Evolutionary conservation across 2,797 vertebrate species (phyloP), one percentile per base, ranked within the genome.

Genomic region (Kryptolebias ocellatus): DNA sequence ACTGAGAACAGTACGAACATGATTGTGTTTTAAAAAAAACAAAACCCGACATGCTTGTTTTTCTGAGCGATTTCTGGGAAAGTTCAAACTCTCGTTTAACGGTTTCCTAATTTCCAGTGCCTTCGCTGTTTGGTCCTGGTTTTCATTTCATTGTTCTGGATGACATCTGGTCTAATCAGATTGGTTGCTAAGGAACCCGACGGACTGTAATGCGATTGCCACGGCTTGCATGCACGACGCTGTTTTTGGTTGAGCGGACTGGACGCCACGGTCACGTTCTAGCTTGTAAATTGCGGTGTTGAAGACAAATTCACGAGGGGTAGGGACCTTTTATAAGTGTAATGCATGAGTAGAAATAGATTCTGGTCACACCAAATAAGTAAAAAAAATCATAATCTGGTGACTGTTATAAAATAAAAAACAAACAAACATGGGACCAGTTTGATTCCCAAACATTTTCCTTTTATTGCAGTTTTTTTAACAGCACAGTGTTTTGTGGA

Each of bases 141-240:
- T 86, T 89, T 89, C 77, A 86, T 92, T 87, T 87, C 78, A 78
- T 88, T 87, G 80, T 85, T 87, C 77, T 65, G 82, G 83, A 78
- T 76, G 83, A 86, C 83, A 87, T 87, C 88, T 89, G 86, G 81
- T 89, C 84, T 89, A 84, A 87, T 89, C 85, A 74, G 68, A 89
- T 89, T 83, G 84, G 90, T 92, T 92, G 90, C 89, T 89, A 86
- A 90, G 90, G 83, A 89, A 91, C 88, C 82, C 83, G 86, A 83
- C 84, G 66, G 86, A 87, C 80, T 87, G 82, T 90, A 90, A 89
- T 87, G 84, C 83, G 88, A 89, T 88, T 89, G 82, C 83, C 80
- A 73, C 78, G 61, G 85, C 81, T 84, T 87, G 89, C 91, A 92
- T 92, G 91, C 82, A 75, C 81, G 80, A 71, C 60, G 77, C 78